Evolutionary conservation across 2,797 vertebrate species (phyloP), one percentile per base, ranked within the genome.

Genomic region (Phyllotis vaccarum): DNA sequence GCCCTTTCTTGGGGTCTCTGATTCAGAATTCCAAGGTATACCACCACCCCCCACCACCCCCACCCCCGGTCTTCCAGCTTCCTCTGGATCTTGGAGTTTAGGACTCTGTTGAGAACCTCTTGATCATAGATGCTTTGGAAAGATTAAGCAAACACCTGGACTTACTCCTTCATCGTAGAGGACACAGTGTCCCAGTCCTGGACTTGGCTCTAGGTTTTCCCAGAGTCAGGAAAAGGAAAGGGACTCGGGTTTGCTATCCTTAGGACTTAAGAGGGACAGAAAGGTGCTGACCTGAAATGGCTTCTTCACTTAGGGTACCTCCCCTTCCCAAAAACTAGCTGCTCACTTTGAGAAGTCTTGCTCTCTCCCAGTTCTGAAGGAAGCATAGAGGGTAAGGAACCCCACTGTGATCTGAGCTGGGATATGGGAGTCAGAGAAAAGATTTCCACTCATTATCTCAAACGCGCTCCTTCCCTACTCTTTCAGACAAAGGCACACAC

Each of bases 401-500:
- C 16, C 43, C 56, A 31, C 37, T 54, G 70, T 34, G 62, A 40
- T 49, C 85, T 37, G 79, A 86, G 74, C 19, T 24, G 54, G 62
- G 64, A 19, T 79, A 66, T 13, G n/a, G 62, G 19, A 56, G 49
- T 92, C 49, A 81, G 68, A 92, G 92, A 70, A 88, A 80, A 56
- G 83, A 60, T 93, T 92, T 80, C 79, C 46, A 94, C 19, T 19
- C 81, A 58, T 56, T 62, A 60, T 81, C 82, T 72, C 79, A 64
- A 94, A 95, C 95, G 97, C 96, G 92, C 83, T 86, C 93, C 93
- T 95, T 89, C 82, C 43, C 56, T 83, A 58, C 64, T 54, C 62
- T 94, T 58, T 76, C 82, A 95, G 86, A 97, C 97, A 98, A 98
- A 97, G 95, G 94, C 96, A 93, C 91, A 96, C 95, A 95, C 94